These are phyloP conservation scores for Acrossocheilus wenchowensis DNA, from an alignment of 2,797 vertebrate species.

Conservation along the genomic window DNA sequence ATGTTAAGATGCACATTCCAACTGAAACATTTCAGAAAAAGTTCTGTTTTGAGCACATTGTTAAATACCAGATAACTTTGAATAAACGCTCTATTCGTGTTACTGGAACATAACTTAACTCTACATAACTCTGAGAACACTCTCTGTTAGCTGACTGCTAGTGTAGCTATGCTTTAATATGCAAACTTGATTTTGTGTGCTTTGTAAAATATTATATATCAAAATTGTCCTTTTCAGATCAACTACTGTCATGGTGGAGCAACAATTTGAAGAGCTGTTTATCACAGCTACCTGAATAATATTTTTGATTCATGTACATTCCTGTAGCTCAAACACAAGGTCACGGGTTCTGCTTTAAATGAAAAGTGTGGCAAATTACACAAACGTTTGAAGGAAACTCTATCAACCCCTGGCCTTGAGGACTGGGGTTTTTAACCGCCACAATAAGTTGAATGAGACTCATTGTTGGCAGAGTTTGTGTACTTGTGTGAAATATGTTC, in stretches of 20 bases:
- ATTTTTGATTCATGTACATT: no score
- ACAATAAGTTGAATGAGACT: background rate
- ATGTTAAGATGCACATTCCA: background rate
- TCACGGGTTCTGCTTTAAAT: no score
- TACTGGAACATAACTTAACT: background rate
- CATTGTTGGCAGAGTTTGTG: background rate
- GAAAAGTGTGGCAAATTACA: no score
- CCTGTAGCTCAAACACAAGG: no score
- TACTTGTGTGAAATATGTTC: slow-evolving; percentile 1
- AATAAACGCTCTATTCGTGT: background rate
- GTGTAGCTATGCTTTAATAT: background rate
- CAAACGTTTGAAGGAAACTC: no score
- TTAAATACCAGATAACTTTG: background rate
- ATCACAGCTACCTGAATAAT: no score
- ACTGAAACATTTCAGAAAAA: background rate
- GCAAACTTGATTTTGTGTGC: background rate
- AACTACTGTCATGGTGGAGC: no score
- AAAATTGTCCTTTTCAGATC: background rate
- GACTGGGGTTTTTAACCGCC: background rate
- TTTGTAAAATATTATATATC: background rate
- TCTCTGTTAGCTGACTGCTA: background rate
- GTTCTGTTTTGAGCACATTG: background rate
- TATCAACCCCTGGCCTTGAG: background rate
- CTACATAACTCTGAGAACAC: no score
- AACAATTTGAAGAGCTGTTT: no score